Evolutionary conservation across 2,888 invertebrate species (phyloP).

Genomic region (Trichogramma dendrolimi): DNA sequence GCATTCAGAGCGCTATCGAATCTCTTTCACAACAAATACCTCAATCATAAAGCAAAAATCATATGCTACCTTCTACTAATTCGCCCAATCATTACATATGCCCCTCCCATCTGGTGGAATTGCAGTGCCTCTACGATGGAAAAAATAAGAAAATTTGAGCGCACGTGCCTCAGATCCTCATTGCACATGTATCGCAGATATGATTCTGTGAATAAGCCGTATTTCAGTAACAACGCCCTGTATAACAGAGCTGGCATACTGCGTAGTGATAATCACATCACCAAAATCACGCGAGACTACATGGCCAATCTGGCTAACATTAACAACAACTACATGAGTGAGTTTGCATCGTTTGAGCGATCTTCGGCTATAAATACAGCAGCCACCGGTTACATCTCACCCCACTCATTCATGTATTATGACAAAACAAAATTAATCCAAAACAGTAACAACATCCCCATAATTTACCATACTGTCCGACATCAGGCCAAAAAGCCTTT

Average conservation of each 20-base stretch:
- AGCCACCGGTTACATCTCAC: slow-evolving; percentile 1
- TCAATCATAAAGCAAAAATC: slow-evolving; percentile 17
- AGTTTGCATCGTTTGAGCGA: background rate
- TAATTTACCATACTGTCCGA: slow-evolving; percentile 3
- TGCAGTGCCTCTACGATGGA: slow-evolving; percentile 20
- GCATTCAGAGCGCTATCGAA: slow-evolving; percentile 11
- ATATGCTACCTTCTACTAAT: slow-evolving; percentile 25
- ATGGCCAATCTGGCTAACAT: slow-evolving; percentile 2
- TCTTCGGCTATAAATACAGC: background rate
- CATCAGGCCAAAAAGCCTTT: slow-evolving; percentile 1
- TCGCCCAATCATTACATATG: slow-evolving; percentile 15
- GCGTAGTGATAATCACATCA: background rate
- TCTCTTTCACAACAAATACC: slow-evolving; percentile 21
- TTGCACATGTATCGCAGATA: slow-evolving; percentile 7
- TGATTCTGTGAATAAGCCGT: background rate
- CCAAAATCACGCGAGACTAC: slow-evolving; percentile 2
- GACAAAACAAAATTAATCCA: background rate
- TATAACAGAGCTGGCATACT: slow-evolving; percentile 1
- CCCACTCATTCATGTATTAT: slow-evolving; percentile 5
- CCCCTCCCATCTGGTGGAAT: slow-evolving; percentile 18
- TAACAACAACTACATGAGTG: background rate
- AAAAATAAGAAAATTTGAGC: slow-evolving; percentile 22
- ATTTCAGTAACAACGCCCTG: background rate
- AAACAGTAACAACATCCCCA: background rate
- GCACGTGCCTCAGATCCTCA: slow-evolving; percentile 12